Base-by-base conservation (phyloP, 64 coral and sea anemone species). In the Dendrophyllia cribrosa region DNA sequence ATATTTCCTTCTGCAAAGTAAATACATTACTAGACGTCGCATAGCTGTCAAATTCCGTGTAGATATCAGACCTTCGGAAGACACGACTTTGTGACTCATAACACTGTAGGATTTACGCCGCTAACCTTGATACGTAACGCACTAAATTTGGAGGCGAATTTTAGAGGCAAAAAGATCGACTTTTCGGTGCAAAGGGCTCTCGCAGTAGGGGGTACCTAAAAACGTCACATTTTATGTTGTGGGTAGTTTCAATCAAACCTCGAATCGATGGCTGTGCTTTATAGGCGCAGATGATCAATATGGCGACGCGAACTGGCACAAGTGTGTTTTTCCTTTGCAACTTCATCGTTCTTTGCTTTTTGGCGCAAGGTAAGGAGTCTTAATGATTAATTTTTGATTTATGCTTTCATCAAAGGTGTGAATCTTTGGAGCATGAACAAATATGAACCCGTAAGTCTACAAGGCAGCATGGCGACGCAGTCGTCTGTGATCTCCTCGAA, bases 301-400 rank as follows among this genome's bases (percentile, higher is more conserved):
- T 84, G 80, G 80, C 80, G 61, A 52, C 62, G 46, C 17, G 17
- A 20, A 51, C 5, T 51, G 45, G 59, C 20, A 21, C 26, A 67
- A 51, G 43, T 66, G 44, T 51, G 44, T 68, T 16, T 68, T 45
- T 50, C 20, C 46, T 84, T 66, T 11, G 20, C 45, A 50, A 17
- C 19, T 22, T 67, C 43, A n/a, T 67, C 17, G 23, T 84, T 51
- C 61, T 84, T 68, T 84, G 62, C 80, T 25, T 48, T 84, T 17
- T 84, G 5, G 19, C 44, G 3, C 80, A 84, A 68, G 80, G 80
- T 84, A 84, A 84, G 80, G 43, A 24, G 60, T 51, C 61, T 84
- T 68, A 65, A 65, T 84, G 80, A 84, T 84, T 84, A 84, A 84
- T 84, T 84, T 84, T 84, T 84, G 43, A 84, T 84, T 68, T 68